A percentile compares a stretch with the other conserved stretches of the same genome.
Conservation (phyloP, 2,797 vertebrate genomes). For the Hapalemur alaotrensis region DNA sequence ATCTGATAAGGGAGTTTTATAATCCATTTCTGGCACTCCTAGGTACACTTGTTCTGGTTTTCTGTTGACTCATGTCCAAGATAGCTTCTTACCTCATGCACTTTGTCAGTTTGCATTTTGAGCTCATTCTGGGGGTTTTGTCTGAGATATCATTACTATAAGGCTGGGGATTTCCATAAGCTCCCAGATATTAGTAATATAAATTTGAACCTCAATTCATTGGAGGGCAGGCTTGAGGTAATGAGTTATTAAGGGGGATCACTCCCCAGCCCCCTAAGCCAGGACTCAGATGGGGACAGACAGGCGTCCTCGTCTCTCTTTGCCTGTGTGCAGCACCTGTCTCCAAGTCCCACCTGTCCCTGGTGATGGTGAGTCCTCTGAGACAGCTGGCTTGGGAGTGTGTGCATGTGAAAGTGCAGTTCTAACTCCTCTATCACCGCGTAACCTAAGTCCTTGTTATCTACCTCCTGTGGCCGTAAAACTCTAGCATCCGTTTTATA, state of each 20-base stretch:
- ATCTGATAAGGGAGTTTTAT: neutral
- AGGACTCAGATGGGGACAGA: neutral
- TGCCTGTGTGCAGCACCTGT: neutral
- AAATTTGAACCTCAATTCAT: neutral
- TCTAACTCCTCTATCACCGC: neutral
- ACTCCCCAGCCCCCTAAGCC: fast-evolving
- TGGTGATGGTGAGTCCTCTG: neutral
- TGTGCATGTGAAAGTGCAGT: neutral
- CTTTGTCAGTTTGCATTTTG: neutral
- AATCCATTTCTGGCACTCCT: neutral
- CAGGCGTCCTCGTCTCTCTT: neutral
- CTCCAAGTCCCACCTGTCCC: neutral
- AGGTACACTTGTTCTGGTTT: neutral
- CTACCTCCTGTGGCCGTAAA: neutral
- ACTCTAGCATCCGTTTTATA: neutral
- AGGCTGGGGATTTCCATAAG: neutral
- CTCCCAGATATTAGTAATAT: neutral
- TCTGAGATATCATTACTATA: neutral
- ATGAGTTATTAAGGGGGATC: neutral
- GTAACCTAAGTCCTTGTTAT: neutral
- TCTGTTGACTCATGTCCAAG: neutral
- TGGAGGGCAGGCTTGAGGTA: neutral
- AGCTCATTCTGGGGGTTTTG: neutral
- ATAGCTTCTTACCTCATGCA: neutral
- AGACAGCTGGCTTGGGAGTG: neutral